Base-by-base conservation (phyloP, 2,113 vertebrate species). In the Dipodomys spectabilis region DNA sequence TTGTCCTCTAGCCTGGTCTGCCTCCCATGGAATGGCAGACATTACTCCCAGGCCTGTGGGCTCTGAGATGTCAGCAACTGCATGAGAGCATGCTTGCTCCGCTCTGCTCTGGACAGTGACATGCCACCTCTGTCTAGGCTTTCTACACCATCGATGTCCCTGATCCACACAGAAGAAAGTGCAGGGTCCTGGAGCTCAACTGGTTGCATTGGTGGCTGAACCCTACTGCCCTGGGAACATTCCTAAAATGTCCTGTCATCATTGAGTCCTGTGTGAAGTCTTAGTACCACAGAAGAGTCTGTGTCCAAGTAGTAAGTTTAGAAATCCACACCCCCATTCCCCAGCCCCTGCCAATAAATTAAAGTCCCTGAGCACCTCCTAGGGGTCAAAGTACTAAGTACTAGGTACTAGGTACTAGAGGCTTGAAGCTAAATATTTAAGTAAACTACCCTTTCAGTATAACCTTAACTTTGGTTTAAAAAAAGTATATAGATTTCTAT, bases 51-150 rank as follows among this genome's bases (percentile, higher is more conserved):
- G 20, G 19, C 62, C 27, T 82, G 62, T 23, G 12, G 73, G 15
- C 68, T 11, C 13, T 27, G 20, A 35, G 10, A 71, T 6, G 13
- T 19, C 68, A 80, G 30, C 39, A 28, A 69, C 16, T 27, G 4
- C 69, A 81, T 4, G 53, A 57, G 12, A 2, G 44, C 0, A 7
- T 77, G 44, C 15, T 80, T 25, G 77, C 23, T 5, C 8, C 28
- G 7, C 23, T 80, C 5, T 0, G 7, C 23, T 80, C 5, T 0
- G 0, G 23, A 15, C 28, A 19, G 39, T 35, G 23, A n/a, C n/a
- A 4, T 60, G 67, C 22, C 1, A 1, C 22, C 35, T 23, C 13
- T 1, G 10, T 81, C 16, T 12, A 16, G 60, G 64, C 20, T 9
- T 78, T 28, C 4, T 57, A 57, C 22, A 53, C 0, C 11, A 73